A percentile compares a stretch with the other conserved stretches of the same genome.
Conservation (phyloP, 1,140 invertebrate species). For the Pseudomyrmex dendroicus region DNA sequence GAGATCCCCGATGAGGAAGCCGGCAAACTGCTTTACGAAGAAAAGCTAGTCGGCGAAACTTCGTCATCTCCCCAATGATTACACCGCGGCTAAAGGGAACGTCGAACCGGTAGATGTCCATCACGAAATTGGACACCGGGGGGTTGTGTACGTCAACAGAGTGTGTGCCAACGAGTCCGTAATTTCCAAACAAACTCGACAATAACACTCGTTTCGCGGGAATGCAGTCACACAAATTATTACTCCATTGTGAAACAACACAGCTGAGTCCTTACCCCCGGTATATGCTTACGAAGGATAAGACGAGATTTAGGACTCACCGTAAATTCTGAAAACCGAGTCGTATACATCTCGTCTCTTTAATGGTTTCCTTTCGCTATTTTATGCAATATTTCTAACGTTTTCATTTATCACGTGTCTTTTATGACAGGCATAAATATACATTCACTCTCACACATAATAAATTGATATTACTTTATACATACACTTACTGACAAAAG, state of each 20-base stretch:
- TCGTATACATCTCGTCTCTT: neutral
- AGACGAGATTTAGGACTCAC: neutral
- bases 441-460: no score
- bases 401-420: neutral
- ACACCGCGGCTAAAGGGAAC: slow-evolving; percentile 32
- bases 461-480: no score
- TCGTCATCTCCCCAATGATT: slow-evolving; percentile 44
- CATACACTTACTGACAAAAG: no score
- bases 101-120: slow-evolving; percentile 42
- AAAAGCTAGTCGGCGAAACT: slow-evolving; percentile 44
- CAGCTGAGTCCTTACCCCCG: neutral
- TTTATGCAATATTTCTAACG: neutral
- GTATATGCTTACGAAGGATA: slow-evolving; percentile 1
- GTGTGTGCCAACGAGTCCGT: no score
- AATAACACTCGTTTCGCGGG: slow-evolving; percentile 34
- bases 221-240: slow-evolving; percentile 47
- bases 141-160: slow-evolving; percentile 52
- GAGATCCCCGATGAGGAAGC: neutral
- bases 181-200: slow-evolving; percentile 44
- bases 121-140: slow-evolving; percentile 74
- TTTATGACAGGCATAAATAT: neutral
- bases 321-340: slow-evolving; percentile 3
- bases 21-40: slow-evolving; percentile 18
- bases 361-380: neutral
- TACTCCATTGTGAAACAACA: slow-evolving; percentile 39